Evolutionary conservation across 2,888 invertebrate genomes (phyloP).

Genomic region (Nomada hirtipes): DNA sequence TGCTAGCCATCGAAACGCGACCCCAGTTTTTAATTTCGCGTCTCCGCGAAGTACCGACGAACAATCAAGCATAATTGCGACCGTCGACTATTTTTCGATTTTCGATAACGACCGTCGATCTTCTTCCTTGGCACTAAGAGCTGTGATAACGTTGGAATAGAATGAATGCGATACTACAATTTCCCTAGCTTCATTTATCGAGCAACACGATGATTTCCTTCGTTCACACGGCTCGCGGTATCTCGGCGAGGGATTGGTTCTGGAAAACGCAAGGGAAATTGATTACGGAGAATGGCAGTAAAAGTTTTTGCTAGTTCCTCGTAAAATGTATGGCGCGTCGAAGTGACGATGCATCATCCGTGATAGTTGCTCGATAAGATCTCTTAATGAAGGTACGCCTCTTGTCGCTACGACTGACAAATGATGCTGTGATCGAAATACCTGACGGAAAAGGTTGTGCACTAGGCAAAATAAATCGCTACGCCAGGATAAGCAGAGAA

Average conservation of each 20-base stretch:
- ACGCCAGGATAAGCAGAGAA: neutral
- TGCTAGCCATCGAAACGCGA: slow-evolving; percentile 30
- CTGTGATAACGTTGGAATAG: neutral
- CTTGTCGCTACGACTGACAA: slow-evolving; percentile 10
- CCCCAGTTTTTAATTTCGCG: slow-evolving; percentile 32
- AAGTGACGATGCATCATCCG: slow-evolving; percentile 22
- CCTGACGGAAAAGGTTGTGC: neutral
- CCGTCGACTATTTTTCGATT: no score
- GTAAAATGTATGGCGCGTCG: slow-evolving; percentile 5
- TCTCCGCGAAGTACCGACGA: no score
- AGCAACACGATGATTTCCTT: neutral
- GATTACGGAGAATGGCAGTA: slow-evolving; percentile 13
- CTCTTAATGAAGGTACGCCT: slow-evolving; percentile 2
- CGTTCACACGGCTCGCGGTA: neutral
- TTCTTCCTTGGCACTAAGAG: slow-evolving; percentile 3
- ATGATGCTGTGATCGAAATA: neutral
- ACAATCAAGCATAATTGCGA: no score
- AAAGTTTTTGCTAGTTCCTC: slow-evolving; percentile 12
- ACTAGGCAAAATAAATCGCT: slow-evolving; percentile 1
- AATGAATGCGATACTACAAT: no score
- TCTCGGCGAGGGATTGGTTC: neutral
- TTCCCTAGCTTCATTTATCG: neutral
- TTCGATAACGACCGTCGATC: neutral
- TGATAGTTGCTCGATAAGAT: slow-evolving; percentile 8
- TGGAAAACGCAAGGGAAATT: slow-evolving; percentile 6